Evolutionary conservation across 2,888 invertebrate genomes (phyloP), one percentile per base, ranked within the genome.

Genomic region (Trissolcus japonicus): DNA sequence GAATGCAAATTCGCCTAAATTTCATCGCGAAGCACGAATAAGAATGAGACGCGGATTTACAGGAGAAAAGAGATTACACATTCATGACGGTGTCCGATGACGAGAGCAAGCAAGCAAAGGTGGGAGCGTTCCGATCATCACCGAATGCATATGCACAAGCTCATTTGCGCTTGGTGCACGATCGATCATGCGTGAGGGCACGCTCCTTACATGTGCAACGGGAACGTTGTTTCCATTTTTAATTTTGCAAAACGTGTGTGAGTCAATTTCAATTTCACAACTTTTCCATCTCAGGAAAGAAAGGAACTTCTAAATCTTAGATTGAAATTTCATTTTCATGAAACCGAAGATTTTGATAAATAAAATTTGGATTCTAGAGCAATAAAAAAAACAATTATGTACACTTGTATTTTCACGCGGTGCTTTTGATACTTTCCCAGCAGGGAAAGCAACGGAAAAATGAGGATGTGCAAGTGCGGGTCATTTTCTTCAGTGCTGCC

Each of bases 1-100:
- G 86, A 82, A 86, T 86, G 86, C 86, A 86, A 86, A 86, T 86
- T 80, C 81, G 80, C 80, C 84, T 84, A 83, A 86, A 86, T 85
- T 84, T 85, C 81, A 81, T 79, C 79, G 82, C 79, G 77, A 67
- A 75, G 76, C 51, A 67, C 79, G 85, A 84, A 85, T 85, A 80
- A 79, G 79, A 85, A 85, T 84, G 81, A 84, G 80, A 71, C 79
- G 68, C 79, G 76, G 79, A 25, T 77, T 68, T 78, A 78, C 63
- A 63, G 67, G 67, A 65, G 79, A 82, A 80, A 77, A 78, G 79
- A 79, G 81, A 81, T 84, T 84, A 83, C 78, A 82, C 81, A 85
- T 85, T 84, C 84, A 84, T 80, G 83, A 78, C 82, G 82, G 82
- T 80, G 83, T 83, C 80, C 82, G 84, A 80, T 79, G 82, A 83